Conservation (phyloP, 2,888 invertebrate species). For the Conomelus anceps region DNA sequence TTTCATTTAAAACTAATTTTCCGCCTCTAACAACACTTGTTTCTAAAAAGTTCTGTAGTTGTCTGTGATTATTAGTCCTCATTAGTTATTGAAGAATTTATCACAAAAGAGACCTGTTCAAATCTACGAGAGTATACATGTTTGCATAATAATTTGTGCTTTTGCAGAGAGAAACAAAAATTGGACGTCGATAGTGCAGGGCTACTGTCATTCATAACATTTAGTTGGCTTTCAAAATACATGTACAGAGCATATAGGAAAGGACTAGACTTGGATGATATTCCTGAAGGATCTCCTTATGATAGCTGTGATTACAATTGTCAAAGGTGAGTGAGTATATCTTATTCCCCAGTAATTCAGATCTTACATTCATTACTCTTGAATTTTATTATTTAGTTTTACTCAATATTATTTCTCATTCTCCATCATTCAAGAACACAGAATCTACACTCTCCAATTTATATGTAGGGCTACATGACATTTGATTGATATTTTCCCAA, state of each 20-base stretch:
- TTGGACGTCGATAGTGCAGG: slow-evolving; percentile 45
- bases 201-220: slow-evolving; percentile 46
- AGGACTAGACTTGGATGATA: slow-evolving; percentile 42
- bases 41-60: too few relatives aligned
- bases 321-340: slow-evolving; percentile 46
- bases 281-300: slow-evolving; percentile 43
- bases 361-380: too few relatives aligned
- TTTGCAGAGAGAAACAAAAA: slow-evolving; percentile 34
- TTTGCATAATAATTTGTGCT: neutral
- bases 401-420: too few relatives aligned
- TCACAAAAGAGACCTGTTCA: neutral
- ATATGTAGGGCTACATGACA: too few relatives aligned
- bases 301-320: slow-evolving; percentile 47
- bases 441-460: too few relatives aligned
- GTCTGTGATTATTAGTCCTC: too few relatives aligned
- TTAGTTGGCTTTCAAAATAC: slow-evolving; percentile 47
- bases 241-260: slow-evolving; percentile 45
- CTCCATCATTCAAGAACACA: too few relatives aligned
- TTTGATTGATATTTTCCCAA: too few relatives aligned
- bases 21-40: too few relatives aligned
- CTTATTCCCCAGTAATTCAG: neutral
- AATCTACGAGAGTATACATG: neutral
- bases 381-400: too few relatives aligned
- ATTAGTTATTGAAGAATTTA: too few relatives aligned
- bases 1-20: too few relatives aligned